These are phyloP conservation scores for Hypselothyrea guttata DNA, from an alignment of 2,888 invertebrate species.

Conservation along the genomic window DNA sequence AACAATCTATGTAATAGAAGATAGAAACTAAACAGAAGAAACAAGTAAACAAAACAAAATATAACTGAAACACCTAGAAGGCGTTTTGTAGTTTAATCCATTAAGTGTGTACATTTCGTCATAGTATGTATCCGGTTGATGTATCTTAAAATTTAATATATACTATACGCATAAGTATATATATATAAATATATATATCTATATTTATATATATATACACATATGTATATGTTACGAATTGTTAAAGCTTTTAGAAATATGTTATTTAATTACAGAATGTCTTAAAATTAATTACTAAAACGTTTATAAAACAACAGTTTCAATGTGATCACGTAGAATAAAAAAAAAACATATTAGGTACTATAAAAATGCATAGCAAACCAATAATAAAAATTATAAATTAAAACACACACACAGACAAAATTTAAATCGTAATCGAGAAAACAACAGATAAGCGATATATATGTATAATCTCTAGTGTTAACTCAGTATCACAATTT, in stretches of 20 bases:
- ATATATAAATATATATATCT: constrained; percentile 38
- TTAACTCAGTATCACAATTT: constrained; percentile 42
- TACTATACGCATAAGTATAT: constrained; percentile 35
- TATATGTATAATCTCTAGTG: constrained; percentile 17
- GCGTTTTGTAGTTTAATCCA: constrained; percentile 21
- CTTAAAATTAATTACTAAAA: constrained; percentile 49
- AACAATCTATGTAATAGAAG: too few relatives aligned
- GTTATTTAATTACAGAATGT: constrained; percentile 48
- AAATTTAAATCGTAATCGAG: background rate
- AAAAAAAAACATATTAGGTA: constrained; percentile 58
- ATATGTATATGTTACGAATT: constrained; percentile 37
- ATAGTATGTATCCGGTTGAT: constrained; percentile 34
- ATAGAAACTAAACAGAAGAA: too few relatives aligned
- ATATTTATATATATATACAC: too few relatives aligned
- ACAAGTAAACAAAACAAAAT: constrained; percentile 13
- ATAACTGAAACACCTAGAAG: constrained; percentile 16
- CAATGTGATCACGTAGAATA: constrained; percentile 75
- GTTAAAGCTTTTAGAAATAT: constrained; percentile 61
- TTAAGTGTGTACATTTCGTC: constrained; percentile 29
- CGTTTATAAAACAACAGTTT: constrained; percentile 77
- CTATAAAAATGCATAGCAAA: constrained; percentile 68
- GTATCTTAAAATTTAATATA: constrained; percentile 39
- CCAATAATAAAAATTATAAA: constrained; percentile 22
- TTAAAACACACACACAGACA: constrained; percentile 2
- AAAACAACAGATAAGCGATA: too few relatives aligned